Evolutionary conservation across 2,888 invertebrate genomes (phyloP).

Genomic region (Celastrina argiolus): DNA sequence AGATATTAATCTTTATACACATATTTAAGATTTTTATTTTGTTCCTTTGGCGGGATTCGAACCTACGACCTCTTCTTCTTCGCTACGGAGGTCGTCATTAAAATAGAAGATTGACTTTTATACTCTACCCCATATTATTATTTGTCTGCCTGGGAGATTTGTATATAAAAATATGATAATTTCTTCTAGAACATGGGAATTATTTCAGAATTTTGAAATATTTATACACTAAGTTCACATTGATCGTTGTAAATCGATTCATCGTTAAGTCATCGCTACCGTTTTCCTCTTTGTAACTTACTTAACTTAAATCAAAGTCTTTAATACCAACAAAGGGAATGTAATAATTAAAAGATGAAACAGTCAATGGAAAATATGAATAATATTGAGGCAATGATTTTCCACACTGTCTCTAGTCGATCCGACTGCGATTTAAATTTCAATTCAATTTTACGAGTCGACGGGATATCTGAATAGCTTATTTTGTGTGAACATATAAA

Average conservation of each 20-base stretch:
- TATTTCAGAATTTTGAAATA: not conserved
- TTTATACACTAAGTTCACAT: not conserved
- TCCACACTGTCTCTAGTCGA: constrained; percentile 16
- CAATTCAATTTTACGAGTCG: constrained; percentile 27
- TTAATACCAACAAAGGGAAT: not conserved
- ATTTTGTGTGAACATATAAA: constrained; percentile 43
- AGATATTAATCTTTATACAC: too few species aligned
- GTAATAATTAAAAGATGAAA: not conserved
- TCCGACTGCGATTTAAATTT: constrained; percentile 21
- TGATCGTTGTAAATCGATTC: not conserved
- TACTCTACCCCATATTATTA: too few species aligned
- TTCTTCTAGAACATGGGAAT: too few species aligned
- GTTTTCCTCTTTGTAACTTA: not conserved
- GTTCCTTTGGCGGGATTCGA: too few species aligned
- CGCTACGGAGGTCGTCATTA: too few species aligned
- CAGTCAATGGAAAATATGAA: constrained; percentile 18
- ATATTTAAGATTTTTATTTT: too few species aligned
- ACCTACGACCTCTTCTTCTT: too few species aligned
- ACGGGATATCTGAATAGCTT: constrained; percentile 29
- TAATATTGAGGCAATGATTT: constrained; percentile 14
- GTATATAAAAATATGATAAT: too few species aligned
- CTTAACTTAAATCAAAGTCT: not conserved
- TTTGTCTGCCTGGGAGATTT: too few species aligned
- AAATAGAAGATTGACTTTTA: too few species aligned
- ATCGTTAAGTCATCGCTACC: not conserved